Evolutionary conservation across 2,888 invertebrate species (phyloP).

Genomic region (Tuberolachnus salignus): DNA sequence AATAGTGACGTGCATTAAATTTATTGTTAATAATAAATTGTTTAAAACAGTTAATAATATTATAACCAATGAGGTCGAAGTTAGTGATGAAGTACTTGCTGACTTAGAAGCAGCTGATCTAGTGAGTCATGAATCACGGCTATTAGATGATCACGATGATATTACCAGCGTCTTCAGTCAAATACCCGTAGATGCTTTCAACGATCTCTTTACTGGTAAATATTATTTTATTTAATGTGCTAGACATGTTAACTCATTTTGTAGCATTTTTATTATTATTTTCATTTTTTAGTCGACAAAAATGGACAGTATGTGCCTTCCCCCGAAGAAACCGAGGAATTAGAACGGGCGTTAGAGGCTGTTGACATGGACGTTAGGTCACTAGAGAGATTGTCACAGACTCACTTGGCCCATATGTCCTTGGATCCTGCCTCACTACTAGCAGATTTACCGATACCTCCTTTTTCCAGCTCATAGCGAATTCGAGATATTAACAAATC

Average conservation of each 20-base stretch:
- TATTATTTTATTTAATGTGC: slow-evolving; percentile 16
- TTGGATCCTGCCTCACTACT: slow-evolving; percentile 49
- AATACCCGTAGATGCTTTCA: slow-evolving; percentile 81
- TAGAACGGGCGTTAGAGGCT: slow-evolving; percentile 82
- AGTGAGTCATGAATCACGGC: slow-evolving; percentile 65
- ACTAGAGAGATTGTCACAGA: slow-evolving; percentile 71
- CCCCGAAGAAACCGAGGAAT: slow-evolving; percentile 83
- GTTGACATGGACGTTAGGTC: slow-evolving; percentile 70
- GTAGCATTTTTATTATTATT: too few relatives aligned
- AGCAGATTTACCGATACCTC: slow-evolving; percentile 53
- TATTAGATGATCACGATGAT: slow-evolving; percentile 76
- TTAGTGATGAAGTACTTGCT: slow-evolving; percentile 68
- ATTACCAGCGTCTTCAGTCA: slow-evolving; percentile 79
- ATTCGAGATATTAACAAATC: slow-evolving; percentile 7
- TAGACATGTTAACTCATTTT: neutral
- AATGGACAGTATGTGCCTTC: slow-evolving; percentile 76
- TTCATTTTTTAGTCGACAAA: slow-evolving; percentile 66
- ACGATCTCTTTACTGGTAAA: slow-evolving; percentile 78
- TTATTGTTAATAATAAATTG: neutral
- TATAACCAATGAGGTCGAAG: slow-evolving; percentile 61
- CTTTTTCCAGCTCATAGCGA: slow-evolving; percentile 52
- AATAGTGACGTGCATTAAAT: neutral
- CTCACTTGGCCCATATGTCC: slow-evolving; percentile 60
- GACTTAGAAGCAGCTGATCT: slow-evolving; percentile 65
- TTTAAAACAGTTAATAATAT: slow-evolving; percentile 29